Conservation (phyloP, 2,113 vertebrate genomes). For the Tachycineta bicolor region DNA sequence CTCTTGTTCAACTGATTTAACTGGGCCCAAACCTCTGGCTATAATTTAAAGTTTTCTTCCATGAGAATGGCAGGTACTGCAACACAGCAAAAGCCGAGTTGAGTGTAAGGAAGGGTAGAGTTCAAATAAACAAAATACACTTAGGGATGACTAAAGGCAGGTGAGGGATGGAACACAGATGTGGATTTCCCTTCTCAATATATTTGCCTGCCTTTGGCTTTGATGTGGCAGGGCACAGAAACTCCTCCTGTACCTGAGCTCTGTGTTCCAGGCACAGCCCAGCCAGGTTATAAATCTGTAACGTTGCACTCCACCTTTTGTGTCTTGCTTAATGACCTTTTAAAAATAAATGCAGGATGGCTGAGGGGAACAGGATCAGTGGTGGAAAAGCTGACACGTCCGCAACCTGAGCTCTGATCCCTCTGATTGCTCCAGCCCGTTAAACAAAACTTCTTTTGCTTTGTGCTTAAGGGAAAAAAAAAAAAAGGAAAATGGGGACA, state of each 20-base stretch:
- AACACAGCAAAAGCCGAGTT: not conserved
- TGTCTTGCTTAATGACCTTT: conserved; percentile 42
- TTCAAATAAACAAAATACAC: not conserved
- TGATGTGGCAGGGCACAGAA: not conserved
- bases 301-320: conserved; percentile 45
- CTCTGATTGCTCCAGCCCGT: not conserved
- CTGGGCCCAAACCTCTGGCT: not conserved
- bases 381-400: conserved; percentile 54
- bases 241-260: not conserved
- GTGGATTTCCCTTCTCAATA: not conserved
- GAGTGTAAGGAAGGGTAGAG: not conserved
- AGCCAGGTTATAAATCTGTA: conserved; percentile 42
- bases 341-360: conserved; percentile 8
- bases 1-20: not conserved
- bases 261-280: not conserved
- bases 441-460: conserved; percentile 30
- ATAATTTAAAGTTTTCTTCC: not conserved
- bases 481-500: conserved; percentile 2
- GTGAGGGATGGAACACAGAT: not conserved
- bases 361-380: not conserved
- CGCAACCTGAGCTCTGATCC: conserved; percentile 35
- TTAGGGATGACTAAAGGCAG: not conserved
- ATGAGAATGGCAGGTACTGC: not conserved
- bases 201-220: not conserved
- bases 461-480: not conserved